Percentiles rank a stretch among this genome's conserved stretches.
These are phyloP conservation scores for Tubulanus polymorphus DNA, from an alignment of 2,888 invertebrate genomes.

Conservation along the genomic window DNA sequence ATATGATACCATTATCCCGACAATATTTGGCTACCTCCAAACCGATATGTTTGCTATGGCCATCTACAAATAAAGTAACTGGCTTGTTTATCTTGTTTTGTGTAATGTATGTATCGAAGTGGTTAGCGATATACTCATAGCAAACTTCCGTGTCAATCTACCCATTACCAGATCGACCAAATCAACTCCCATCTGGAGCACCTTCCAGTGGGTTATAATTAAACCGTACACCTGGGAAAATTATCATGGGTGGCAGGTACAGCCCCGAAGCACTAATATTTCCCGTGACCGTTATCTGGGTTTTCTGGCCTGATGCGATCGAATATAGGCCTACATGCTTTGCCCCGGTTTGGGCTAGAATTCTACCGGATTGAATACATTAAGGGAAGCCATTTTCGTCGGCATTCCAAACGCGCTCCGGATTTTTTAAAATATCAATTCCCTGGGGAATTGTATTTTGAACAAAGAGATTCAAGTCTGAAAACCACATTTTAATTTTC, in stretches of 20 bases:
- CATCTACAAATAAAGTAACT: conserved; percentile 15
- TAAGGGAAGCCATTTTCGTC: not conserved
- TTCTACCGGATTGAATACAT: not conserved
- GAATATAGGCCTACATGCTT: not conserved
- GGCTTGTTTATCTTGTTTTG: not conserved
- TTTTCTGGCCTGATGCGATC: not conserved
- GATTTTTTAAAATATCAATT: not conserved
- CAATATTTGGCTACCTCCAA: conserved; percentile 14
- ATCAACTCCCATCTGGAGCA: not conserved
- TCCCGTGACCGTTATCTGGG: not conserved
- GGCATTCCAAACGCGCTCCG: not conserved
- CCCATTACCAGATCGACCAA: not conserved
- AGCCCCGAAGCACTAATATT: not conserved
- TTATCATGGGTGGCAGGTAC: not conserved
- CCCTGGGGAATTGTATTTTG: not conserved
- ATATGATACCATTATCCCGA: conserved; percentile 10
- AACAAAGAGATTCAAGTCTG: not conserved
- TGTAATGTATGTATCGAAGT: not conserved
- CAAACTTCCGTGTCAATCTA: not conserved
- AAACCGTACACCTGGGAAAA: not conserved
- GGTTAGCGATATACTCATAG: not conserved
- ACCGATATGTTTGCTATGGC: conserved; percentile 18
- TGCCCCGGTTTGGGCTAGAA: not conserved
- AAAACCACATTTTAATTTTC: not conserved
- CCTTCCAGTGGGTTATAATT: not conserved